Percentiles rank a stretch among this genome's conserved stretches.
These are phyloP conservation scores for Drosophila eugracilis DNA, from an alignment of 1,140 invertebrate genomes.

Conservation along the genomic window DNA sequence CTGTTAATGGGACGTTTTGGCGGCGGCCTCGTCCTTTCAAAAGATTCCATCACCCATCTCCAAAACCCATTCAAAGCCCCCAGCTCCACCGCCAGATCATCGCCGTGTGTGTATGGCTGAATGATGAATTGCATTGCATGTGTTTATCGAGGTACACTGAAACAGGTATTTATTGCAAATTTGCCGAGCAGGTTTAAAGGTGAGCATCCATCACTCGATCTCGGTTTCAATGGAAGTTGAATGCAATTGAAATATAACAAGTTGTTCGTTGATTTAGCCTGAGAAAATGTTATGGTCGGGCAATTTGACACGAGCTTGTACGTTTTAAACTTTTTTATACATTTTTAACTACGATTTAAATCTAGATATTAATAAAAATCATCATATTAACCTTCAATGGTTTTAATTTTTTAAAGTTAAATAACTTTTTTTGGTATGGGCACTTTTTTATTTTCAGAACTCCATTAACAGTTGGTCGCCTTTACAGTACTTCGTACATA, in stretches of 20 bases:
- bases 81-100: conserved; percentile 11
- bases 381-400: too few relatives aligned
- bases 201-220: conserved; percentile 51
- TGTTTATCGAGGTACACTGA: conserved; percentile 56
- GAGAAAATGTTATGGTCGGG: neutral
- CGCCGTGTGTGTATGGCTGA: conserved; percentile 40
- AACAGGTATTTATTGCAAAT: conserved; percentile 72
- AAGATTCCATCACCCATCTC: conserved; percentile 12
- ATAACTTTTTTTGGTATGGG: too few relatives aligned
- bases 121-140: conserved; percentile 79
- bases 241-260: conserved; percentile 30
- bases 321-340: too few relatives aligned
- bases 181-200: conserved; percentile 57
- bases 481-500: neutral
- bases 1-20: conserved; percentile 73
- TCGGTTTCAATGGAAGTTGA: conserved; percentile 18
- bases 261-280: neutral
- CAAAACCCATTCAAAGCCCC: neutral
- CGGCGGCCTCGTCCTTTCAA: conserved; percentile 45
- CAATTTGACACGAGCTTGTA: neutral
- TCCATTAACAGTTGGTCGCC: neutral
- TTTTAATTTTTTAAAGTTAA: too few relatives aligned
- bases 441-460: too few relatives aligned
- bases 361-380: too few relatives aligned
- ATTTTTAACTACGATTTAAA: too few relatives aligned